phyloP scores from a whole-genome alignment of 30 jellyfish, hydroid and myxozoan genomes.

The Cassiopea andromeda region DNA sequence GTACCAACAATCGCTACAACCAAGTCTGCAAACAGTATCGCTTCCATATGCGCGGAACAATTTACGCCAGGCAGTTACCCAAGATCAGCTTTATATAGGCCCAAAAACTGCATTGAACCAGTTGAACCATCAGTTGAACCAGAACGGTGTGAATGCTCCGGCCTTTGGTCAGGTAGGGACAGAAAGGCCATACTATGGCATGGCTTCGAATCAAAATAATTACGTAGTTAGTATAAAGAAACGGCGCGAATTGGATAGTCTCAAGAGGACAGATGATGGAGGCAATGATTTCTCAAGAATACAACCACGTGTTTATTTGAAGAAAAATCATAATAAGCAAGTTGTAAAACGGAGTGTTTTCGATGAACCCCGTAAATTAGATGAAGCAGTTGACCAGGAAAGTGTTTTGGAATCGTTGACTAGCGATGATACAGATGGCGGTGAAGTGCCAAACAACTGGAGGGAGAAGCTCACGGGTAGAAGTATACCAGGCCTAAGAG shows the following conservation, averaged over 20 bases:
- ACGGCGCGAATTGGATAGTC: constrained; percentile 6
- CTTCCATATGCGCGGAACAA: not conserved
- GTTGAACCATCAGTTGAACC: constrained; percentile 40
- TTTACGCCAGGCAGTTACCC: not conserved
- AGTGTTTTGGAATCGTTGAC: constrained; percentile 59
- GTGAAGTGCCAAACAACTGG: constrained; percentile 17
- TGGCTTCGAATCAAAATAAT: constrained; percentile 17
- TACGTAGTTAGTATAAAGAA: constrained; percentile 68
- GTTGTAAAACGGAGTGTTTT: constrained; percentile 42
- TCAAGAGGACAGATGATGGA: not conserved
- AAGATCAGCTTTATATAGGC: constrained; percentile 33
- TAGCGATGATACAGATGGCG: constrained; percentile 71
- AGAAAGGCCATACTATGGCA: not conserved
- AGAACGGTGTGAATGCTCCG: not conserved
- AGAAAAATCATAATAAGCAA: not conserved
- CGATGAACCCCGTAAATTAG: constrained; percentile 26
- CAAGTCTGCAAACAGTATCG: not conserved
- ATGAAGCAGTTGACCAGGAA: constrained; percentile 47
- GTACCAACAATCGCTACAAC: not conserved
- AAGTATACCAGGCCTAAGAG: not conserved
- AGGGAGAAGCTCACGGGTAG: not conserved
- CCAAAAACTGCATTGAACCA: constrained; percentile 37
- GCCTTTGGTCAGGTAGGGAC: constrained; percentile 17
- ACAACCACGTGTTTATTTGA: not conserved
- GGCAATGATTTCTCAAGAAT: not conserved